These are phyloP conservation scores for Sphenodon punctatus DNA, from an alignment of 2,797 vertebrate species.

Conservation along the genomic window DNA sequence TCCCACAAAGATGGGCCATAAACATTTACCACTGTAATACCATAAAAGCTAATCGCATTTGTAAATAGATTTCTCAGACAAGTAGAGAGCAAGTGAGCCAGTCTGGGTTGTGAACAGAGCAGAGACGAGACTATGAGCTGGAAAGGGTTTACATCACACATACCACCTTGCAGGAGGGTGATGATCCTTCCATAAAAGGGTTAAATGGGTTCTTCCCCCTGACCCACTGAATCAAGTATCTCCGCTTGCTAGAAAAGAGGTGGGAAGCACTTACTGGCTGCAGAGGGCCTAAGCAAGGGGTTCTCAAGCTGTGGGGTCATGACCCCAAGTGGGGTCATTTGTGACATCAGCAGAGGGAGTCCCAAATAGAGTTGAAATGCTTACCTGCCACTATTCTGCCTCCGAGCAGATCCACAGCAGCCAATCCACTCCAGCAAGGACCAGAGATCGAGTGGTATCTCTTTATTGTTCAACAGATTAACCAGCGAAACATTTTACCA, in stretches of 20 bases:
- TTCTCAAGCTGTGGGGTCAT: too few relatives aligned
- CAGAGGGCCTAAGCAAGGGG: constrained; percentile 11
- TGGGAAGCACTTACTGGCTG: rapidly evolving
- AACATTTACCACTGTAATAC: constrained; percentile 36
- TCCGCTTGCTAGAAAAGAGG: background rate
- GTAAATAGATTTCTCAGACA: constrained; percentile 19
- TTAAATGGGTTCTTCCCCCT: constrained; percentile 36
- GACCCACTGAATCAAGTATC: constrained; percentile 20
- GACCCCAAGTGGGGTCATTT: too few relatives aligned
- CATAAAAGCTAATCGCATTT: constrained; percentile 49
- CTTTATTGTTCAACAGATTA: too few relatives aligned
- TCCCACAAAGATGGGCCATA: constrained; percentile 20
- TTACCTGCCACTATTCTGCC: too few relatives aligned
- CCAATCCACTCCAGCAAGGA: too few relatives aligned
- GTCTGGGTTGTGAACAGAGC: background rate
- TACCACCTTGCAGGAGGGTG: background rate
- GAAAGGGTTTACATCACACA: background rate
- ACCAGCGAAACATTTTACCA: too few relatives aligned
- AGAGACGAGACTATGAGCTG: constrained; percentile 3
- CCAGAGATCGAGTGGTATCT: too few relatives aligned
- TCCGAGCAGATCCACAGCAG: too few relatives aligned
- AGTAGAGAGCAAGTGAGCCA: background rate
- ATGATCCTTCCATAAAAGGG: background rate
- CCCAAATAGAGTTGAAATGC: too few relatives aligned
- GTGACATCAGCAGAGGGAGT: too few relatives aligned